Percentiles rank a stretch among this genome's conserved stretches.
Evolutionary conservation across 2,113 vertebrate genomes (phyloP).

Genomic region (Callipepla californica): DNA sequence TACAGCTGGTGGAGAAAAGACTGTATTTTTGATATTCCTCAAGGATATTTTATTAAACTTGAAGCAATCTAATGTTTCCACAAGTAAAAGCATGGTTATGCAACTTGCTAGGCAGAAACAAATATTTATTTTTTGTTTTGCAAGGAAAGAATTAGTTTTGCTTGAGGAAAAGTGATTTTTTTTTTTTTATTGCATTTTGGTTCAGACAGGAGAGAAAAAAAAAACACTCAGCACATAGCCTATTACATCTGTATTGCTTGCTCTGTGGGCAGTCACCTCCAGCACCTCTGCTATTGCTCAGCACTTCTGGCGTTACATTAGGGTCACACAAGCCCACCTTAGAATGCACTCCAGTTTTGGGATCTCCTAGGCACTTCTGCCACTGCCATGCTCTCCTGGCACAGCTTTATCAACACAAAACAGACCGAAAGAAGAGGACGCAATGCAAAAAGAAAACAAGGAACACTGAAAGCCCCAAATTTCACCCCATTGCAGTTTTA

Average conservation of each 20-base stretch:
- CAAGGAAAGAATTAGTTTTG: background rate
- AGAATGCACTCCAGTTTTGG: accelerated
- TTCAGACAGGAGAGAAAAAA: background rate
- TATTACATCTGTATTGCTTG: background rate
- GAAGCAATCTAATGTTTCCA: background rate
- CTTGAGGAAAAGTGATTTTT: background rate
- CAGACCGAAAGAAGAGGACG: background rate
- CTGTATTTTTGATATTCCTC: background rate
- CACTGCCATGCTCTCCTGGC: background rate
- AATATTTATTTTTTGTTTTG: background rate
- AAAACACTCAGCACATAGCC: background rate
- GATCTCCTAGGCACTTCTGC: background rate
- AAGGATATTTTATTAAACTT: background rate
- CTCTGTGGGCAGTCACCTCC: background rate
- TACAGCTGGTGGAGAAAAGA: background rate
- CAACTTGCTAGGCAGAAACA: background rate
- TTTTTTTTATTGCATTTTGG: background rate
- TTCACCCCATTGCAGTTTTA: background rate
- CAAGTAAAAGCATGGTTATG: background rate
- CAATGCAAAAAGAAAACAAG: background rate
- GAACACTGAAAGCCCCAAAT: background rate
- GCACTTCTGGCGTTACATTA: background rate
- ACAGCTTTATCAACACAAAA: background rate
- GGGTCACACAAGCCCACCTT: background rate
- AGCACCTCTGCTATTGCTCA: background rate